Conservation (phyloP, 2,888 invertebrate genomes). For the Drosophila mimica region DNA sequence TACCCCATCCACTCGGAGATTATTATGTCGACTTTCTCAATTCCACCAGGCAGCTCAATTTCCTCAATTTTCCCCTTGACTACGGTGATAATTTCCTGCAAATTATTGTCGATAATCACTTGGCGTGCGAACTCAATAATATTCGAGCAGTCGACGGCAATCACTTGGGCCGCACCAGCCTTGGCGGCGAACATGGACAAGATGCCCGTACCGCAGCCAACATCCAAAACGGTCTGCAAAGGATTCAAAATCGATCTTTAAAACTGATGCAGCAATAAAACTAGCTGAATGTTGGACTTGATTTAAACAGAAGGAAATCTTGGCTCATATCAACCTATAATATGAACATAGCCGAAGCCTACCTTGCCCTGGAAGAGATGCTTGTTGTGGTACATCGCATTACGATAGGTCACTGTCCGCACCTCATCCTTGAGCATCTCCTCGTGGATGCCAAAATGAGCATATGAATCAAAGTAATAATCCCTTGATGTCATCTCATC, state of each 20-base stretch:
- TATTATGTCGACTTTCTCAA: slow-evolving; percentile 96
- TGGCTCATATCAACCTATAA: neutral
- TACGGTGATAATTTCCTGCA: slow-evolving; percentile 92
- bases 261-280: neutral
- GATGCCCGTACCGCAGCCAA: slow-evolving; percentile 99
- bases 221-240: slow-evolving; percentile 94
- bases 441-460: slow-evolving; percentile 99
- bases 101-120: slow-evolving; percentile 94
- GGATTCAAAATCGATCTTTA: neutral
- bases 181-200: slow-evolving; percentile 99
- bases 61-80: slow-evolving; percentile 97
- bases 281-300: neutral
- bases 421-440: slow-evolving; percentile 99
- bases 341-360: slow-evolving; percentile 19
- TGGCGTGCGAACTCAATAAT: slow-evolving; percentile 98
- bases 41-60: slow-evolving; percentile 95
- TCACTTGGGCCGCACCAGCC: slow-evolving; percentile 97
- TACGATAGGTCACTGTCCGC: slow-evolving; percentile 98
- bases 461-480: slow-evolving; percentile 99
- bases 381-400: slow-evolving; percentile 99
- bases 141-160: slow-evolving; percentile 99
- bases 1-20: slow-evolving; percentile 92
- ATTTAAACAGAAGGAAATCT: neutral
- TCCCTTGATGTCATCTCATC: slow-evolving; percentile 99
- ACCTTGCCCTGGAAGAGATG: slow-evolving; percentile 97